Evolutionary conservation across 2,113 vertebrate species (phyloP), one percentile per base, ranked within the genome.

Genomic region (Ageneiosus marmoratus): DNA sequence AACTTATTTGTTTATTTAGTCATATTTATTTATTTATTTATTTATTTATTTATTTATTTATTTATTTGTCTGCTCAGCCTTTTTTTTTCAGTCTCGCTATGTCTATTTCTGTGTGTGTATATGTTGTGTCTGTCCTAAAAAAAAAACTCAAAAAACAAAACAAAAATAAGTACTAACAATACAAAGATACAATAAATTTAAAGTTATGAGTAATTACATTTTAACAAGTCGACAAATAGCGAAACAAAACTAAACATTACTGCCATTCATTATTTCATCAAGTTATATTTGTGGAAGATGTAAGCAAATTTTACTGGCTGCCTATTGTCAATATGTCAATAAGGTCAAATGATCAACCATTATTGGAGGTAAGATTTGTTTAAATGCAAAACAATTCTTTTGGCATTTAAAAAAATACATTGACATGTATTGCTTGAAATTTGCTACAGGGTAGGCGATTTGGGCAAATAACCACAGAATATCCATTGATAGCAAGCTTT

Each of bases 71-170:
- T 56, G 34, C 62, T 56, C 37, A 37, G 32, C 6, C 12, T 83
- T 53, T 76, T 53, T 76, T 63, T 82, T 48, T 81, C 44, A 84
- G 44, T 86, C 27, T 87, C 8, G 81, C 60, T 87, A 48, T 81
- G 32, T 88, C 80, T 85, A 44, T 89, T 80, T 89, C 73, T 88
- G 22, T 92, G 73, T 87, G 37, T 91, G 81, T 91, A 83, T 90
- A 27, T 91, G 88, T 89, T 89, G 90, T 88, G 90, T 93, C 88
- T 91, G 88, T 91, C 88, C 87, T 90, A 79, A 86, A 85, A 85
- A 83, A 89, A 88, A 87, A 89, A 84, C 72, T 51, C 51, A 15
- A 74, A 87, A 82, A 41, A 83, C 46, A 41, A 41, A 83, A 87
- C 77, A 89, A 87, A 91, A 90, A 90, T 74, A 77, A 90, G 55